Base-by-base conservation (phyloP, 2,797 vertebrate genomes). In the Coregonus suidteri region DNA sequence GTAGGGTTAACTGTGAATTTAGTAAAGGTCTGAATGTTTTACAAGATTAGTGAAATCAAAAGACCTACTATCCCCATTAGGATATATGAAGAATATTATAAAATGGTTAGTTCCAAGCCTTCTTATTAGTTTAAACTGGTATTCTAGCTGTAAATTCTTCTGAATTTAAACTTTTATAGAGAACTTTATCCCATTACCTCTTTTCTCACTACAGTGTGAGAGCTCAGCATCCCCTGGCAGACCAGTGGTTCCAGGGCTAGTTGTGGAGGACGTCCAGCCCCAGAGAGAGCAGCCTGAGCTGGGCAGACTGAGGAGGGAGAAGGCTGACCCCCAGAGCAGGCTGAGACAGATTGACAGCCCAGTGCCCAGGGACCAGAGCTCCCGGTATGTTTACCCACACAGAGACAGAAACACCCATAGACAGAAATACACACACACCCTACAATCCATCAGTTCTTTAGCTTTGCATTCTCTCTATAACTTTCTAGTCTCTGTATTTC, bases 301-400 rank as follows among this genome's bases (percentile, higher is more conserved):
- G 82, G 85, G 90, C 35, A 85, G 77, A 85, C 53, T 86, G 37
- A 85, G 83, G 79, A 90, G 85, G 25, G 93, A 95, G 82, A 94
- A 91, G 78, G 79, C 87, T 20, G 93, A 93, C 41, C 82, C 91
- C 54, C 90, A 84, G 72, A 90, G 83, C 82, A 91, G 82, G 83
- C 82, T 87, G 56, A 90, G 79, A 79, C 85, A 85, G 73, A 77
- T 78, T 35, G 92, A 95, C 78, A 73, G 72, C 20, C 87, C 88
- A 37, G 37, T 90, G 81, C 75, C 53, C 80, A 14, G 31, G 59
- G 56, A 41, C 31, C 66, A 89, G 90, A 77, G 83, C 84, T 68
- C 85, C 81, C 81, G 86, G 87, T 34, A 77, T 87, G 65, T 78
- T 78, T 74, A 84, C 83, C 16, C 84, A 47, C 41, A 59, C 54